phyloP scores from a whole-genome alignment of 2,888 invertebrate genomes.

The Fissipunctia ypsillon region DNA sequence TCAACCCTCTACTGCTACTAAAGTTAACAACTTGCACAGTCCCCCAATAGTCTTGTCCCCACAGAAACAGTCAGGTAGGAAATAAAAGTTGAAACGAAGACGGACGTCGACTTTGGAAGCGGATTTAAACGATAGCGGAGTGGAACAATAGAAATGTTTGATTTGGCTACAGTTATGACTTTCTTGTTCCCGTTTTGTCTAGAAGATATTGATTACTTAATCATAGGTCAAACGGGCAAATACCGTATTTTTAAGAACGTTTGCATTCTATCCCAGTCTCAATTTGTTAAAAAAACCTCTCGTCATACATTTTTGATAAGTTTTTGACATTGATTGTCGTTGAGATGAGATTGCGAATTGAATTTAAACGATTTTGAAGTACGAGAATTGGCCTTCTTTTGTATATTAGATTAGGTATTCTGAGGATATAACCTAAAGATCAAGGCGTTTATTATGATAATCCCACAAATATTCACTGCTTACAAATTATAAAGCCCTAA shows the following conservation, averaged over 20 bases:
- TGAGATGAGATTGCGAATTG: too few relatives aligned
- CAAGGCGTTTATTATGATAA: neutral
- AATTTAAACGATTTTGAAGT: too few relatives aligned
- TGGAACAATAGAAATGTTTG: slow-evolving; percentile 45
- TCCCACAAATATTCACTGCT: neutral
- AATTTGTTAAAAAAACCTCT: too few relatives aligned
- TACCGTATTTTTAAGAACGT: too few relatives aligned
- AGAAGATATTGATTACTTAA: slow-evolving; percentile 1
- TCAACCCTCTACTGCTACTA: slow-evolving; percentile 15
- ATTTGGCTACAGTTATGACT: slow-evolving; percentile 41
- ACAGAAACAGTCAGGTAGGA: slow-evolving; percentile 63
- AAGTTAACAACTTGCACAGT: slow-evolving; percentile 54
- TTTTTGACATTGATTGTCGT: too few relatives aligned
- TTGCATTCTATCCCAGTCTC: too few relatives aligned
- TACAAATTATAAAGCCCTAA: neutral
- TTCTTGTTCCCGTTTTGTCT: slow-evolving; percentile 1
- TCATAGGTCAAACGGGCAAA: too few relatives aligned
- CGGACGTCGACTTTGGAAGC: slow-evolving; percentile 51
- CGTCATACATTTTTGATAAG: too few relatives aligned
- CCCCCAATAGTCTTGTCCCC: slow-evolving; percentile 54
- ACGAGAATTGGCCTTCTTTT: too few relatives aligned
- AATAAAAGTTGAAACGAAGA: slow-evolving; percentile 67
- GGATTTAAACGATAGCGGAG: too few relatives aligned
- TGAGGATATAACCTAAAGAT: too few relatives aligned
- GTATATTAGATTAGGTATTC: too few relatives aligned